Evolutionary conservation across 2,888 invertebrate genomes (phyloP).

Genomic region (Cinara cedri): DNA sequence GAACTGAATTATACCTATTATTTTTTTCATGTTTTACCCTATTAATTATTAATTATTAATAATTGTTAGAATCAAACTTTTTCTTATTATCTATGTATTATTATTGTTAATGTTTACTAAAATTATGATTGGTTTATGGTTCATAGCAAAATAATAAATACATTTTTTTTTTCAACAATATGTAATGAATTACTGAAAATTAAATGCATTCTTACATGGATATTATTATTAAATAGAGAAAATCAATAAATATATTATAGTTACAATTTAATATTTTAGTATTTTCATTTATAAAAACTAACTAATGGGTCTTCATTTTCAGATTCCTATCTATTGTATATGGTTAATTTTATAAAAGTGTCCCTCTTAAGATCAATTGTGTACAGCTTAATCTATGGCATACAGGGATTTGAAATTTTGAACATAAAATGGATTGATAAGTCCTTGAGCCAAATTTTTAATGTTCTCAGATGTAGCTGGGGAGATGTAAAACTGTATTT

Average conservation of each 20-base stretch:
- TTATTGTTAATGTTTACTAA: slow-evolving; percentile 19
- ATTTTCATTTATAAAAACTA: neutral
- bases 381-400: too few relatives aligned
- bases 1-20: neutral
- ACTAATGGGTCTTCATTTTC: too few relatives aligned
- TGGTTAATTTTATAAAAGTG: too few relatives aligned
- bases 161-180: slow-evolving; percentile 29
- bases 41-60: slow-evolving; percentile 6
- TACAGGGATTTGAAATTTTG: too few relatives aligned
- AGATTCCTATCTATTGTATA: too few relatives aligned
- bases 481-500: too few relatives aligned
- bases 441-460: too few relatives aligned
- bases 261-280: neutral
- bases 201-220: neutral
- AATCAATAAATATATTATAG: slow-evolving; percentile 4
- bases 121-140: slow-evolving; percentile 32
- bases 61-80: slow-evolving; percentile 16
- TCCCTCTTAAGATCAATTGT: too few relatives aligned
- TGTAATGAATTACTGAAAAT: neutral
- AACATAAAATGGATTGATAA: too few relatives aligned
- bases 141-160: neutral
- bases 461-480: too few relatives aligned
- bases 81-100: neutral
- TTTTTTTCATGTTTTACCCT: slow-evolving; percentile 2
- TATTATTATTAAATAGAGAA: slow-evolving; percentile 24